Base-by-base conservation (phyloP, 2,797 vertebrate species). In the Pteropus rufus region DNA sequence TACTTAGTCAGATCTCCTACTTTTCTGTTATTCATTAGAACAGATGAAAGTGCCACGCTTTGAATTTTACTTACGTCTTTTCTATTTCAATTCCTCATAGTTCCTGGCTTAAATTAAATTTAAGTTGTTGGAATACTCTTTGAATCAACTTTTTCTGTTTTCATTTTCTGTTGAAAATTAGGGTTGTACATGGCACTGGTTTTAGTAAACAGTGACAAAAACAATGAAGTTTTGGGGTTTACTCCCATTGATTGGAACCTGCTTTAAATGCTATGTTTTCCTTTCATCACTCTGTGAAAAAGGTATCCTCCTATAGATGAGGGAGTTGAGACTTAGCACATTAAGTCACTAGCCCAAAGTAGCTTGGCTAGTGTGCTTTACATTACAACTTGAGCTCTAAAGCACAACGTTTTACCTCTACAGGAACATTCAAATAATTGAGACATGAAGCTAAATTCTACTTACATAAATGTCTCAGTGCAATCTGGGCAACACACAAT, bases 101-200 rank as follows among this genome's bases (percentile, higher is more conserved):
- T 7, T 64, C 31, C 29, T 14, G 34, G 31, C 26, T 82, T 86
- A 70, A 79, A 56, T 93, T 91, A 92, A 93, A 26, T 83, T 39
- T 81, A 84, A 93, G n/a, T 58, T 89, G 41, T 67, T 86, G 49
- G 96, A 95, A 87, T 39, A 79, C 6, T 88, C 31, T 81, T 94
- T 91, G 44, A 81, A 81, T 72, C 36, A 75, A 73, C 36, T 69
- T 64, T 80, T 85, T 36, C 49, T 60, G 52, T 36, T 87, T 60
- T 93, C 93, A 73, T 80, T 91, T 96, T 44, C 46, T 69, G 18
- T 65, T 89, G 62, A 84, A 95, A 91, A 94, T 80, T 72, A 89
- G 23, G 1, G 15, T 76, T 82, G 44, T 82, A 29, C 41, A 85
- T 76, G 73, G 75, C 39, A 64, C 15, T 60, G 41, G 69, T 92